A percentile compares a stretch with the other conserved stretches of the same genome.
Conservation (phyloP, 2,888 invertebrate genomes). For the Epirrhoe alternata region DNA sequence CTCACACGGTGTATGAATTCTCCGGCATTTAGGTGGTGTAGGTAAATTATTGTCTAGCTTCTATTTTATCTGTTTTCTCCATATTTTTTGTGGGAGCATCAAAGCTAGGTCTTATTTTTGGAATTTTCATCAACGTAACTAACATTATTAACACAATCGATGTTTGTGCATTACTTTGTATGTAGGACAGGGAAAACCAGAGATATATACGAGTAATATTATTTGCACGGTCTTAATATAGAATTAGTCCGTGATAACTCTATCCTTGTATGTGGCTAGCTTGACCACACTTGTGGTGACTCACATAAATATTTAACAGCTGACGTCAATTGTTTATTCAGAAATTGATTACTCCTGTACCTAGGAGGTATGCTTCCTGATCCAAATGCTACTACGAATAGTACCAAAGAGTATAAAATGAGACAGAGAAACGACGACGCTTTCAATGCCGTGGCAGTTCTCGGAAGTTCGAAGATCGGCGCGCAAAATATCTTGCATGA, state of each 20-base stretch:
- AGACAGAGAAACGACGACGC: too few species aligned
- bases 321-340: conserved; percentile 23
- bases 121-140: too few species aligned
- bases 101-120: neutral
- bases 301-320: conserved; percentile 36
- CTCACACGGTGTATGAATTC: conserved; percentile 4
- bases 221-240: conserved; percentile 15
- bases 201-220: conserved; percentile 2
- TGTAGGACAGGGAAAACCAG: conserved; percentile 10
- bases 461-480: too few species aligned
- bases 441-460: too few species aligned
- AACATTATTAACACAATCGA: neutral
- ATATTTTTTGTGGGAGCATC: neutral
- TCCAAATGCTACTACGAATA: too few species aligned
- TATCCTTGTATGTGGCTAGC: conserved; percentile 22
- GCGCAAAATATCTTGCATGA: too few species aligned
- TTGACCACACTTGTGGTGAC: conserved; percentile 22
- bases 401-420: too few species aligned
- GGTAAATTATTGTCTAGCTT: neutral
- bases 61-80: neutral
- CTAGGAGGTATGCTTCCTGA: too few species aligned
- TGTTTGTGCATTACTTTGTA: neutral
- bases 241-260: conserved; percentile 7
- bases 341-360: neutral
- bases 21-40: neutral